A percentile compares a stretch with the other conserved stretches of the same genome.
phyloP scores from a whole-genome alignment of 2,888 invertebrate genomes.

The Erpobdella octoculata region DNA sequence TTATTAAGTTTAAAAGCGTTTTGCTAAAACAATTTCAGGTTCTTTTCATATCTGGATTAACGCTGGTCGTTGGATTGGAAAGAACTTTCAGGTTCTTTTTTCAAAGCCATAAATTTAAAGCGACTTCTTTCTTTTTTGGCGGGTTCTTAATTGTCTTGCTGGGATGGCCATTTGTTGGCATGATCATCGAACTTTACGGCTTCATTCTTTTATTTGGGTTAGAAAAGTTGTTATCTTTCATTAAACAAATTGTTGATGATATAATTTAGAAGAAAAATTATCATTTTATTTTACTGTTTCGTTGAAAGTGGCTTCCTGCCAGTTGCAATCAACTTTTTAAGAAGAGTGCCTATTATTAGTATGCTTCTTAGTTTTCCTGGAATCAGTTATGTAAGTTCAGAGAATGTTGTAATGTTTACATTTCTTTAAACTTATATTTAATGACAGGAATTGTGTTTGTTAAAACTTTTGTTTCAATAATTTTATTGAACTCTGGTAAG shows the following conservation, averaged over 20 bases:
- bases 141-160: conserved; percentile 79
- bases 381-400: conserved; percentile 68
- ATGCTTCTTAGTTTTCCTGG: conserved; percentile 79
- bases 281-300: background rate
- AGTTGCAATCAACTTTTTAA: conserved; percentile 84
- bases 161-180: conserved; percentile 92
- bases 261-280: background rate
- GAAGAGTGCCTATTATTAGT: conserved; percentile 84
- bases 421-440: no score
- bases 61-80: conserved; percentile 89
- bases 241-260: conserved; percentile 3
- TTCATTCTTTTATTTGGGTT: conserved; percentile 65
- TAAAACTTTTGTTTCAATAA: no score
- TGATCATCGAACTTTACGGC: conserved; percentile 91
- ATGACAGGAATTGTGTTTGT: no score
- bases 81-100: conserved; percentile 95
- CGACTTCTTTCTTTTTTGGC: conserved; percentile 78
- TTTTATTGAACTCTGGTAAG: no score
- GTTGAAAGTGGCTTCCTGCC: conserved; percentile 78
- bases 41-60: conserved; percentile 84
- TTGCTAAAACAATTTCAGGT: conserved; percentile 63
- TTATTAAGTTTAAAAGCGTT: background rate
- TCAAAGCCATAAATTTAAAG: conserved; percentile 87
- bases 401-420: background rate
- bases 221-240: background rate